Conservation (phyloP, 2,797 vertebrate species). For the Echeneis naucrates region DNA sequence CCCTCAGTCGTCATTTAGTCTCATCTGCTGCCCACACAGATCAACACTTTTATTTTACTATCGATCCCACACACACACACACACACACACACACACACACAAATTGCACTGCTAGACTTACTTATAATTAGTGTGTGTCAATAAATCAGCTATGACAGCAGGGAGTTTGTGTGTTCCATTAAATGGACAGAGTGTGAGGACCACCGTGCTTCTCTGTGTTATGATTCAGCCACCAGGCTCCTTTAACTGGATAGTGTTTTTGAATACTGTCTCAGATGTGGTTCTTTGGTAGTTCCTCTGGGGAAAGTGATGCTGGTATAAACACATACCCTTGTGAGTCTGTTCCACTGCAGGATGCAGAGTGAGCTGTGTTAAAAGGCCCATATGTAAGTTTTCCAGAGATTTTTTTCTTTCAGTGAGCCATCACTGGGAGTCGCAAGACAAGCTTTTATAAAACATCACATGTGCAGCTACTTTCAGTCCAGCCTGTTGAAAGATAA, state of each 20-base stretch:
- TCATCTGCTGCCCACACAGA: conserved; percentile 85
- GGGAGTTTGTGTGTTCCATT: conserved; percentile 29
- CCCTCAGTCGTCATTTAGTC: conserved; percentile 86
- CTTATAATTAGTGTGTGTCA: conserved; percentile 14
- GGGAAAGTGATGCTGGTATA: no score
- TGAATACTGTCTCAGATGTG: no score
- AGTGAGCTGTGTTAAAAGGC: no score
- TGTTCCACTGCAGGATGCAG: no score
- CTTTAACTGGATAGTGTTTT: not conserved
- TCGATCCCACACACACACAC: conserved; percentile 80
- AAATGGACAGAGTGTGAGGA: conserved; percentile 26
- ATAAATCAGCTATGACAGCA: conserved; percentile 43
- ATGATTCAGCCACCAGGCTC: conserved; percentile 5
- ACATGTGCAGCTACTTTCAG: no score
- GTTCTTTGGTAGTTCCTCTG: no score
- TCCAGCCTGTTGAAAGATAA: no score
- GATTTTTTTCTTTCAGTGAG: no score
- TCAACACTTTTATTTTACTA: conserved; percentile 82
- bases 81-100: conserved; percentile 67
- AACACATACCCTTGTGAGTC: no score
- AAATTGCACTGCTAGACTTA: conserved; percentile 44
- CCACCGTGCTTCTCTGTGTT: conserved; percentile 35
- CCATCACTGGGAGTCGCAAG: no score
- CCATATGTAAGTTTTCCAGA: no score
- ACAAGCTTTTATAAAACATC: no score